These are phyloP conservation scores for Teleiodes luculella DNA, from an alignment of 2,888 invertebrate genomes.

Conservation along the genomic window DNA sequence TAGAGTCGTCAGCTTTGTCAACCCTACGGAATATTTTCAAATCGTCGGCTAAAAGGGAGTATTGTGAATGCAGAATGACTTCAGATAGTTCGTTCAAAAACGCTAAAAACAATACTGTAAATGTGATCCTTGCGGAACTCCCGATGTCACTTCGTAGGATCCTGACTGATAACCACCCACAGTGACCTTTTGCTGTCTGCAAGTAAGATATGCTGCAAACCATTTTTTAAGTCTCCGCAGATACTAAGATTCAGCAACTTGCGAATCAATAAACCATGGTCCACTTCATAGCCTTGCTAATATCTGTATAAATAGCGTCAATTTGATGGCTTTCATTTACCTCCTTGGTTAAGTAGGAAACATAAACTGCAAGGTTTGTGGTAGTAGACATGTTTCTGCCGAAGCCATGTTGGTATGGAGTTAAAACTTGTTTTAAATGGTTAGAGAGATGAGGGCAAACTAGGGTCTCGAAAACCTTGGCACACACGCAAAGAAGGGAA, in stretches of 20 bases:
- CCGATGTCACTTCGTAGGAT: not conserved
- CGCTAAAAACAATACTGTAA: not conserved
- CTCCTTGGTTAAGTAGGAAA: not conserved
- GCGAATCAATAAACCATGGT: not conserved
- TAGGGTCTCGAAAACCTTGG: not conserved
- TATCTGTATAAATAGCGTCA: not conserved
- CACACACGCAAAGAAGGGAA: not conserved
- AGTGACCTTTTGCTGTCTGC: not conserved
- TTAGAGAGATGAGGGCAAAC: not conserved
- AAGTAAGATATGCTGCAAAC: not conserved
- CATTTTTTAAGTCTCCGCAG: not conserved
- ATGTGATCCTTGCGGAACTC: not conserved
- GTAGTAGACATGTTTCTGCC: not conserved
- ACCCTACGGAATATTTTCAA: not conserved
- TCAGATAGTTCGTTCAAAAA: not conserved
- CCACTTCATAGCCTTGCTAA: not conserved
- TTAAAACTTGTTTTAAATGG: not conserved
- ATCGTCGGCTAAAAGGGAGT: not conserved
- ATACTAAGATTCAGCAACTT: not conserved
- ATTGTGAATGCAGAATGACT: not conserved
- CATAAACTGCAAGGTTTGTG: not conserved
- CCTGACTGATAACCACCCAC: not conserved
- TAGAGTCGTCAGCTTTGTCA: not conserved
- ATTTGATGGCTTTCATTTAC: not conserved
- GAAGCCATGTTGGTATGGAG: not conserved